Evolutionary conservation across 2,888 invertebrate species (phyloP), one percentile per base, ranked within the genome.

Genomic region (Dicycla oo): DNA sequence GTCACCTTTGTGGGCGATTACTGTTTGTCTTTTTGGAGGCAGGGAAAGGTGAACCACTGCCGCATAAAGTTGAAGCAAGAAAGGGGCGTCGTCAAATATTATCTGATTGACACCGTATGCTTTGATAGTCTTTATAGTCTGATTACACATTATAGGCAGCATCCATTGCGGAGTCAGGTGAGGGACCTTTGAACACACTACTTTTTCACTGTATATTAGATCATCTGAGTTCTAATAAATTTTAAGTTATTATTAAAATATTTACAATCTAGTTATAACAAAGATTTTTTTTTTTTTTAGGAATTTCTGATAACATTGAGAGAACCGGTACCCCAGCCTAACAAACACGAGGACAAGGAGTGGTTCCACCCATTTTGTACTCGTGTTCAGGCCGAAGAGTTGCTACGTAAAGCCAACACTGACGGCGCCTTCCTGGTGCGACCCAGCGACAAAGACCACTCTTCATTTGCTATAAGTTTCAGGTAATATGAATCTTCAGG

Each of bases 1-100:
- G 99, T 99, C 40, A 99, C 99, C 0, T 99, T 99, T 93, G 98
- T 99, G 0, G 99, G 99, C 0, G 99, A 99, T 92, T 99, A 99
- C 91, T 99, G 99, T 78, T 95, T 99, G 40, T 99, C 99, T 0
- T 99, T 99, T 94, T 98, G 98, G 99, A 97, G 99, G 20, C 97
- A 98, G 86, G 98, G 98, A 56, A 97, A 97, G 89, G 98, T 98
- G 1, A 98, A 98, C 92, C 99, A 99, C 91, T 99, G 99, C 91
- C 97, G 99, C 60, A 99, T 99, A 75, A 98, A 98, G 90, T 96
- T 98, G 65, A 98, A 98, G 88, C 98, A 98, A 89, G 98, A 99
- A 78, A 97, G 98, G 87, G 99, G 99, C 8, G 96, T 98, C 83
- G 98, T 98, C 0, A 98, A 98, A 92, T 99, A 98, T 94, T 99